Percentiles rank a stretch among this genome's conserved stretches.
Evolutionary conservation across 2,888 invertebrate species (phyloP).

Genomic region (Bellardia bayeri): DNA sequence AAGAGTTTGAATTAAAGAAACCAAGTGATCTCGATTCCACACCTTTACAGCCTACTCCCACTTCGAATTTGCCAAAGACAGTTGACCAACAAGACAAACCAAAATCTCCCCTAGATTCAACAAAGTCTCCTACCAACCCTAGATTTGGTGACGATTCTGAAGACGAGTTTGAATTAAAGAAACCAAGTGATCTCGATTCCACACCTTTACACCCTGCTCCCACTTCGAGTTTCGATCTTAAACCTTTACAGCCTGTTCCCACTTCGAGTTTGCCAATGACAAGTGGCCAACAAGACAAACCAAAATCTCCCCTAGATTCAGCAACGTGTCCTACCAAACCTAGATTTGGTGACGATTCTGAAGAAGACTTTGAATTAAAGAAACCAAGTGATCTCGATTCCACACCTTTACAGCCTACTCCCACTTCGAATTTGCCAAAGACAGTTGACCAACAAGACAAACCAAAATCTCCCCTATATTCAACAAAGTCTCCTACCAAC

Average conservation of each 20-base stretch:
- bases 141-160: background rate
- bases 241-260: no score
- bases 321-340: no score
- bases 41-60: background rate
- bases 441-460: background rate
- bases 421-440: background rate
- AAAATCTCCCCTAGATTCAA: background rate
- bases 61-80: background rate
- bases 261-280: no score
- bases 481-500: background rate
- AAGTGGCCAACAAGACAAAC: no score
- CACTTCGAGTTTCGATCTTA: no score
- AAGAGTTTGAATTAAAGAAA: background rate
- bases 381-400: background rate
- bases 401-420: background rate
- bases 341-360: background rate
- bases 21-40: background rate
- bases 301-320: no score
- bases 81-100: background rate
- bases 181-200: no score
- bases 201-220: no score
- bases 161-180: background rate
- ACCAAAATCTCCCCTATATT: background rate
- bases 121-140: background rate
- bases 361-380: constrained; percentile 6